A percentile compares a stretch with the other conserved stretches of the same genome.
phyloP scores from a whole-genome alignment of 1,140 invertebrate species.

The Philopotamus ludificatus region DNA sequence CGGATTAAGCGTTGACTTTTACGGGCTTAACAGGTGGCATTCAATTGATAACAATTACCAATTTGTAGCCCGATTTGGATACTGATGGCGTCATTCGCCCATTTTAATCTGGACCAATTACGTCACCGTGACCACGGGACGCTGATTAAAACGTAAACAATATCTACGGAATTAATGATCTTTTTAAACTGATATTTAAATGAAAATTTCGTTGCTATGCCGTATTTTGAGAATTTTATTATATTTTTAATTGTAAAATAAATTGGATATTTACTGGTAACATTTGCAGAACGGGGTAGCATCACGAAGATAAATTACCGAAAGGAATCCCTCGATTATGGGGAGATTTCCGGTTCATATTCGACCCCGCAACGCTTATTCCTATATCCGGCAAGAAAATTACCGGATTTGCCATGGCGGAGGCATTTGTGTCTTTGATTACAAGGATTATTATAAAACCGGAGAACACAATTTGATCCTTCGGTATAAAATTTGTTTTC shows the following conservation, averaged over 20 bases:
- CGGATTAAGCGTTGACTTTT: not conserved
- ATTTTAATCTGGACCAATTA: no score
- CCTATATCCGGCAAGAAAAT: slow-evolving; percentile 2
- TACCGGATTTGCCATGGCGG: slow-evolving; percentile 2
- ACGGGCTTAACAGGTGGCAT: not conserved
- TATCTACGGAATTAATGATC: no score
- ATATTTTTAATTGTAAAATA: no score
- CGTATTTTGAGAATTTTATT: no score
- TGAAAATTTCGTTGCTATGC: no score
- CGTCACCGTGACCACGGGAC: no score
- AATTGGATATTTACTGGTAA: not conserved
- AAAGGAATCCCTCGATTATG: slow-evolving; percentile 23
- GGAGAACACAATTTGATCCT: not conserved
- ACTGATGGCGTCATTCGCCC: not conserved
- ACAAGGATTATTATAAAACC: not conserved
- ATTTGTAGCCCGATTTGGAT: not conserved
- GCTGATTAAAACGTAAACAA: no score
- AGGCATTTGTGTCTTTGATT: not conserved
- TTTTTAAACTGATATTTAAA: no score
- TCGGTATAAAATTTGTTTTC: slow-evolving; percentile 4
- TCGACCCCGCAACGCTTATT: slow-evolving; percentile 8
- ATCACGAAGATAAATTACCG: slow-evolving; percentile 4
- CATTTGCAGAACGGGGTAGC: not conserved
- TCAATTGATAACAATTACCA: not conserved
- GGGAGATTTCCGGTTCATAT: slow-evolving; percentile 17